A percentile compares a stretch with the other conserved stretches of the same genome.
Evolutionary conservation across 2,113 vertebrate species (phyloP).

Genomic region (Pteruthius melanotis): DNA sequence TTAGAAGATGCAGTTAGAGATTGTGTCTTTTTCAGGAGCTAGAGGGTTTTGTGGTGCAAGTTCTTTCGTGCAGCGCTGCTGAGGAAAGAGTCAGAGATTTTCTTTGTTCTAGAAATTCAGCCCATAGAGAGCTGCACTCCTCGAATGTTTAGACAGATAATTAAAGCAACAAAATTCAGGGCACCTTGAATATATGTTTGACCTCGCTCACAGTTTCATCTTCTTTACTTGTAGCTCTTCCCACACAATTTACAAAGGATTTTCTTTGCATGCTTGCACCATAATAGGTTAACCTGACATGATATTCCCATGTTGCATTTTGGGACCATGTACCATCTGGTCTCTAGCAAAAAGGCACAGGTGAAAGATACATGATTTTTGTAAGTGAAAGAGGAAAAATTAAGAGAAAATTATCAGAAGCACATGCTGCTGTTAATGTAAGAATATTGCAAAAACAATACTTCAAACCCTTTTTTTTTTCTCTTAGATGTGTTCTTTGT

Average conservation of each 20-base stretch:
- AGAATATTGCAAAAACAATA: background rate
- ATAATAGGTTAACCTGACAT: background rate
- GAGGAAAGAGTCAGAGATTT: background rate
- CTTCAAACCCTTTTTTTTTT: background rate
- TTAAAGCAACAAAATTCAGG: conserved; percentile 30
- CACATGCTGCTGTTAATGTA: background rate
- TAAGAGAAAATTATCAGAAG: background rate
- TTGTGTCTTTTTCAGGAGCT: background rate
- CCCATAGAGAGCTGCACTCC: background rate
- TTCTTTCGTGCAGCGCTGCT: background rate
- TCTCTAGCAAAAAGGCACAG: background rate
- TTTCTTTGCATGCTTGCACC: background rate
- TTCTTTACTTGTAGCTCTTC: background rate
- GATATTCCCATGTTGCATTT: background rate
- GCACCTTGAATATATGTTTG: background rate
- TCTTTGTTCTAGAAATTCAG: background rate
- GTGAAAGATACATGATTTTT: background rate
- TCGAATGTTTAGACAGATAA: conserved; percentile 2
- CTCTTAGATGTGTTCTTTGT: background rate
- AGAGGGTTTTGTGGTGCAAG: background rate
- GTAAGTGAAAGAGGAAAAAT: background rate
- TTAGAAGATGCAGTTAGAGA: background rate
- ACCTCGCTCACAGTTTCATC: background rate
- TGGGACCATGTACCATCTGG: background rate
- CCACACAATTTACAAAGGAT: background rate